These are phyloP conservation scores for Triops longicaudatus DNA, from an alignment of 1,140 invertebrate genomes.

Conservation along the genomic window DNA sequence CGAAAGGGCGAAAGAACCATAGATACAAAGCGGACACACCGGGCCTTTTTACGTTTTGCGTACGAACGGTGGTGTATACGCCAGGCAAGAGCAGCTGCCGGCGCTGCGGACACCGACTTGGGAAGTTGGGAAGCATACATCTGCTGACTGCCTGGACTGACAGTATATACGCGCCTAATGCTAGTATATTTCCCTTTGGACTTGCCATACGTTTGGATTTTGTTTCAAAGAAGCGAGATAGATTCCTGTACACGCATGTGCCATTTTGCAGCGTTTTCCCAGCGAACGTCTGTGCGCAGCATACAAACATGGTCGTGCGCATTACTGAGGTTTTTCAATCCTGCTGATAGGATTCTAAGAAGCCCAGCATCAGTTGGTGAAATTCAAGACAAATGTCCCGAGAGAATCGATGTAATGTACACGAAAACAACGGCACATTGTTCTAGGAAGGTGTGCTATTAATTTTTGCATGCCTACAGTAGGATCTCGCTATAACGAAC, in stretches of 20 bases:
- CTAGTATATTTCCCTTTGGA: constrained; percentile 1
- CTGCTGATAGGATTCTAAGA: neutral
- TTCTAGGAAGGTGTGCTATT: no score
- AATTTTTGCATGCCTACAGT: no score
- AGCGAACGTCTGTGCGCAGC: neutral
- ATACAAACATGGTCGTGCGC: neutral
- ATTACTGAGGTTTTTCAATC: neutral
- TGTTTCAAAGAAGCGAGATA: constrained; percentile 12
- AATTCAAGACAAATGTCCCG: neutral
- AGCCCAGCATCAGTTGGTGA: neutral
- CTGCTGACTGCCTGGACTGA: neutral
- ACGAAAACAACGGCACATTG: no score
- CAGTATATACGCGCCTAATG: neutral
- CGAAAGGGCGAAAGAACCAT: constrained; percentile 1
- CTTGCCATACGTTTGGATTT: constrained; percentile 1
- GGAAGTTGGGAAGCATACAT: neutral
- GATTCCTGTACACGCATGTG: neutral
- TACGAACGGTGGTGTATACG: constrained; percentile 2
- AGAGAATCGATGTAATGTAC: no score
- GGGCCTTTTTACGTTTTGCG: constrained; percentile 14
- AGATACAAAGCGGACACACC: neutral
- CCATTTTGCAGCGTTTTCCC: neutral
- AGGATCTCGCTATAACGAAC: no score
- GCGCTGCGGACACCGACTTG: neutral
- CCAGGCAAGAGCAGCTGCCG: constrained; percentile 9